Evolutionary conservation across 53 echinoderm and acorn worm species (phyloP).

Genomic region (Echinarachnius parma): DNA sequence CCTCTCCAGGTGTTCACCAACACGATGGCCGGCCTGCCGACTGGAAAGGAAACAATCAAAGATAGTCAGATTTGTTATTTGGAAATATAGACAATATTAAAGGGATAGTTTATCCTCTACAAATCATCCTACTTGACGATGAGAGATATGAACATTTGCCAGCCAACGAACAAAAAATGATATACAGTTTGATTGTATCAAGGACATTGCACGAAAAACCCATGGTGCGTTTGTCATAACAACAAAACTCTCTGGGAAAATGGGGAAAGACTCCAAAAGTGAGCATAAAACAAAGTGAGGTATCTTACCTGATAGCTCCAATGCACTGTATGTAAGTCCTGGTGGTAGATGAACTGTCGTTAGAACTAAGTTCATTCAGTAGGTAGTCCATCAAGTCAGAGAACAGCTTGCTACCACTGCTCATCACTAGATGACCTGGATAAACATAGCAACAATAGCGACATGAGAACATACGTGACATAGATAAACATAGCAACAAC

Average conservation of each 20-base stretch:
- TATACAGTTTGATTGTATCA: no score
- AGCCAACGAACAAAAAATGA: no score
- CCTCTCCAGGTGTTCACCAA: constrained; percentile 92
- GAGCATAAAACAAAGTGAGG: not conserved
- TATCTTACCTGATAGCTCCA: constrained; percentile 85
- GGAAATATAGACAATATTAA: not conserved
- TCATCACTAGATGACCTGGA: constrained; percentile 30
- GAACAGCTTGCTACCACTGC: constrained; percentile 72
- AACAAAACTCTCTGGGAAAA: no score
- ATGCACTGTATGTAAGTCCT: constrained; percentile 99
- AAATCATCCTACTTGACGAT: no score
- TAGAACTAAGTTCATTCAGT: constrained; percentile 78
- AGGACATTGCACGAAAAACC: no score
- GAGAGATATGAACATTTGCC: no score
- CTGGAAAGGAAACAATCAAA: constrained; percentile 22
- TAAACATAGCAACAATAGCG: no score
- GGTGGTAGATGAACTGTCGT: constrained; percentile 81
- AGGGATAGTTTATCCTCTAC: not conserved
- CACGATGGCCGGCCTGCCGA: constrained; percentile 96
- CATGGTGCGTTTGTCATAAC: no score
- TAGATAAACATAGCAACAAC: no score
- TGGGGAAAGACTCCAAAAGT: no score
- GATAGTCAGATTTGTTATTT: not conserved
- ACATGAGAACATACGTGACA: not conserved
- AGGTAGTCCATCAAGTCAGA: constrained; percentile 89